Evolutionary conservation across 1,140 invertebrate genomes (phyloP).

Genomic region (Papilio xuthus): DNA sequence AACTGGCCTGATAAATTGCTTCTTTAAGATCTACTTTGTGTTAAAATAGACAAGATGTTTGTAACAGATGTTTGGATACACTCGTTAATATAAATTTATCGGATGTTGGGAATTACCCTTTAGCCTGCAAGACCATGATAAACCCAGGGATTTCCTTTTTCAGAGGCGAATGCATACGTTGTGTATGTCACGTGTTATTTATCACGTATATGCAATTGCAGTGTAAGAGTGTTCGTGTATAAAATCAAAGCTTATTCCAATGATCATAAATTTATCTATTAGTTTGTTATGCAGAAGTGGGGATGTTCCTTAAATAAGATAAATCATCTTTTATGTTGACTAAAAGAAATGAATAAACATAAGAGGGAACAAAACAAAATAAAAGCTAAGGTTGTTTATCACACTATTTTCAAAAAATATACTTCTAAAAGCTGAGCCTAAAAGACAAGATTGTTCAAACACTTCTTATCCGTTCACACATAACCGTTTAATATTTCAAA

Average conservation of each 20-base stretch:
- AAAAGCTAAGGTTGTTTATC: background rate
- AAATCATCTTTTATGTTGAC: background rate
- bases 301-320: background rate
- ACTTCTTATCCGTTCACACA: slow-evolving; percentile 23
- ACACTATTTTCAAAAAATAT: background rate
- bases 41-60: background rate
- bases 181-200: background rate
- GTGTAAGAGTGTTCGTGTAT: background rate
- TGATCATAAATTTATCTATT: background rate
- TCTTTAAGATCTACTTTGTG: background rate
- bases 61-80: background rate
- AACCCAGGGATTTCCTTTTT: background rate
- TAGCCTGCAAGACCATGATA: background rate
- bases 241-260: background rate
- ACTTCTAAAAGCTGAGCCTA: slow-evolving; percentile 1
- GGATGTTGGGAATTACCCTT: background rate
- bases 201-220: background rate
- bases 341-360: background rate
- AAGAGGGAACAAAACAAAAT: no score
- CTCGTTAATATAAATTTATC: background rate
- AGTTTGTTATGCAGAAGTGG: background rate
- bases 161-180: background rate
- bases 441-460: slow-evolving; percentile 27
- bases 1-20: slow-evolving; percentile 1
- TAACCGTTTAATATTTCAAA: slow-evolving; percentile 30